phyloP scores from a whole-genome alignment of 2,113 vertebrate species.

The Toxotes chatareus region DNA sequence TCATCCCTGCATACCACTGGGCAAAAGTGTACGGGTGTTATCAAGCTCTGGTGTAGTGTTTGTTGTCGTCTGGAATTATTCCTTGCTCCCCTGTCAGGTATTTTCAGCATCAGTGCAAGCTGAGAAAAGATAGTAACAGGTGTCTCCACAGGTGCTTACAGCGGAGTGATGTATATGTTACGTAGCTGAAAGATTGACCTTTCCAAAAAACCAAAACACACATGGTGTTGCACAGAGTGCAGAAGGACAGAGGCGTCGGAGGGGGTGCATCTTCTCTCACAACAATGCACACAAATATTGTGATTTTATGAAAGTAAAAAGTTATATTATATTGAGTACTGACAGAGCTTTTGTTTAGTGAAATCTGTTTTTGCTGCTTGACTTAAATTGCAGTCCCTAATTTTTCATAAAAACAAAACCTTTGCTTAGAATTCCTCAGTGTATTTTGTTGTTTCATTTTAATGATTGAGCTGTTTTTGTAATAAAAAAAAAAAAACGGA shows the following conservation, averaged over 20 bases:
- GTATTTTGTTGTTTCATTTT: background rate
- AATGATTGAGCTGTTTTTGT: background rate
- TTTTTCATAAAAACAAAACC: background rate
- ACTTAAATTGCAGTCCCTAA: too few relatives aligned
- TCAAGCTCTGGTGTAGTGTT: background rate
- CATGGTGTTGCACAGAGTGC: background rate
- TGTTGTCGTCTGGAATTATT: background rate
- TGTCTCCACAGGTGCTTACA: background rate
- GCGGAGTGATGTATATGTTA: background rate
- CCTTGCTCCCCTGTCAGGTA: background rate
- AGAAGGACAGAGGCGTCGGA: background rate
- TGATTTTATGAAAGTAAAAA: background rate
- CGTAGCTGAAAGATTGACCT: background rate
- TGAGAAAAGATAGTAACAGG: constrained; percentile 3
- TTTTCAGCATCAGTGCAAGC: constrained; percentile 14
- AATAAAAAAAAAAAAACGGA: background rate
- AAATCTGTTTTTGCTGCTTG: background rate
- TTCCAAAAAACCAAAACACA: background rate
- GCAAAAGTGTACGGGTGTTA: background rate
- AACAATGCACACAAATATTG: background rate
- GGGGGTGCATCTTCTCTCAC: background rate
- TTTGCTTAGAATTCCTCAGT: background rate
- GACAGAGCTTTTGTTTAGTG: background rate
- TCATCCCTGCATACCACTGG: background rate
- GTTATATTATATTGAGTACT: background rate